phyloP scores from a whole-genome alignment of 2,113 vertebrate species.

The Myotis yumanensis region DNA sequence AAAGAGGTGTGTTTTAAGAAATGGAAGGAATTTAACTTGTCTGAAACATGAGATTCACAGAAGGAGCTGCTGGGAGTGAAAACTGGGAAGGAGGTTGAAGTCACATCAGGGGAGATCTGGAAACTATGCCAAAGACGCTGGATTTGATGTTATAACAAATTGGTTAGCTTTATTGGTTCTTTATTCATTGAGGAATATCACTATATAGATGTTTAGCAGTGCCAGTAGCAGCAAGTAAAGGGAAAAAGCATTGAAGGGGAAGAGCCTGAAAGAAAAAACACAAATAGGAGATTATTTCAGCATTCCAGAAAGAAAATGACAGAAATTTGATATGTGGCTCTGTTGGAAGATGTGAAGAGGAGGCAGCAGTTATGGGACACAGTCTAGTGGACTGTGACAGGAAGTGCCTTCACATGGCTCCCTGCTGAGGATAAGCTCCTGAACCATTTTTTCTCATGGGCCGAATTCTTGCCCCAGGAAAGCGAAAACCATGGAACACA shows the following conservation, averaged over 20 bases:
- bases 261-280: not conserved
- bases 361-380: not conserved
- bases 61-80: not conserved
- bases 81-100: not conserved
- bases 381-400: no score
- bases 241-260: not conserved
- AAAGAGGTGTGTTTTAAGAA: not conserved
- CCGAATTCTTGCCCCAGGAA: not conserved
- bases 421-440: not conserved
- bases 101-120: not conserved
- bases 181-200: not conserved
- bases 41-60: not conserved
- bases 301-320: not conserved
- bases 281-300: not conserved
- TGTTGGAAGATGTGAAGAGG: not conserved
- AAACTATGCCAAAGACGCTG: not conserved
- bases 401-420: not conserved
- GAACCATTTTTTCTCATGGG: not conserved
- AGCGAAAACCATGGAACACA: not conserved
- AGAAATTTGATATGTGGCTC: not conserved
- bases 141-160: not conserved
- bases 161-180: not conserved
- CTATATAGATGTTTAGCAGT: not conserved
- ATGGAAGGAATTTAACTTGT: not conserved
- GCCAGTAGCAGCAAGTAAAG: not conserved